phyloP scores from a whole-genome alignment of 2,797 vertebrate species.

The Brotula barbata region DNA sequence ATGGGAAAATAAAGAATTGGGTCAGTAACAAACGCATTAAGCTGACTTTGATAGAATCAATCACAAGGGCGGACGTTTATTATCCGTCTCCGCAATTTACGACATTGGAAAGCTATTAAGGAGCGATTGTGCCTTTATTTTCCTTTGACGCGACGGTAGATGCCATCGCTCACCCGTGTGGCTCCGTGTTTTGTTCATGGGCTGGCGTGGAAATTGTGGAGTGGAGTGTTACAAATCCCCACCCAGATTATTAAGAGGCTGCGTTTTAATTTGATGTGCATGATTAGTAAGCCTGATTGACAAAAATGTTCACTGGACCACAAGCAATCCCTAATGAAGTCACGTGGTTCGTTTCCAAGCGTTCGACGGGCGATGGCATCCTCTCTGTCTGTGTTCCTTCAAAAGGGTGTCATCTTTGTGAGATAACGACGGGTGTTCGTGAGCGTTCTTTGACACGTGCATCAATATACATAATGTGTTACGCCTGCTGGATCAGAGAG shows the following conservation, averaged over 20 bases:
- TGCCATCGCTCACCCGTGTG: conserved; percentile 26
- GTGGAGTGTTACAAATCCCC: conserved; percentile 45
- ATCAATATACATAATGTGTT: conserved; percentile 11
- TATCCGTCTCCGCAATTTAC: conserved; percentile 12
- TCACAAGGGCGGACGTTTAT: conserved; percentile 19
- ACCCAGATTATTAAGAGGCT: conserved; percentile 42
- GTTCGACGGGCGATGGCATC: conserved; percentile 12
- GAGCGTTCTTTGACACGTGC: conserved; percentile 1
- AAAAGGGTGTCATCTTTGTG: conserved; percentile 10
- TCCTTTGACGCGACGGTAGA: conserved; percentile 40
- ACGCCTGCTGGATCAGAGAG: neutral
- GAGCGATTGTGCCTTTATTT: conserved; percentile 40
- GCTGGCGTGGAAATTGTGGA: conserved; percentile 42
- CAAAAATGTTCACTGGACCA: conserved; percentile 45
- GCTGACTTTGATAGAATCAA: conserved; percentile 25
- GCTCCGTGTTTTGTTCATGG: conserved; percentile 40
- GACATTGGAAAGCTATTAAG: conserved; percentile 30
- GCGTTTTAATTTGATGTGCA: conserved; percentile 66
- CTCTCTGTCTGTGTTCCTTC: conserved; percentile 20
- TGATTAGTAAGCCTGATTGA: conserved; percentile 64
- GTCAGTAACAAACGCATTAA: conserved; percentile 39
- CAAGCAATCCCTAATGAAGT: conserved; percentile 41
- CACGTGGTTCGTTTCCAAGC: conserved; percentile 30
- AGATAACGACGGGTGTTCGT: conserved; percentile 14
- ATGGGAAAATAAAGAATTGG: conserved; percentile 49